A percentile compares a stretch with the other conserved stretches of the same genome.
These are phyloP conservation scores for Drosophila putrida DNA, from an alignment of 2,888 invertebrate species.

Conservation along the genomic window DNA sequence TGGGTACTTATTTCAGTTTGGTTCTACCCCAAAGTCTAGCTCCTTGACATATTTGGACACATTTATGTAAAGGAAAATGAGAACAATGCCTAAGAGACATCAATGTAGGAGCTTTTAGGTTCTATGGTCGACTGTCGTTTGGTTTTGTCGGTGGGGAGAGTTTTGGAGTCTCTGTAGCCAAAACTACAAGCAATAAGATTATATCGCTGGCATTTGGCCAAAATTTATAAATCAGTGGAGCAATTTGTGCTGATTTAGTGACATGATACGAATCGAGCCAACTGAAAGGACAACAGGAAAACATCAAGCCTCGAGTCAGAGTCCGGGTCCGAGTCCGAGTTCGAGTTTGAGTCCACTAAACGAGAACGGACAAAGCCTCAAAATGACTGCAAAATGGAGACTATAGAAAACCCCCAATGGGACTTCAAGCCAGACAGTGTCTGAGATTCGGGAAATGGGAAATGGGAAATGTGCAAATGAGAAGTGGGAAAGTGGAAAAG, in stretches of 20 bases:
- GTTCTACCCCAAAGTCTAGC: slow-evolving; percentile 12
- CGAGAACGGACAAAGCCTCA: slow-evolving; percentile 46
- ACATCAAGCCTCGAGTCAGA: slow-evolving; percentile 20
- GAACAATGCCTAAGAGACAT: slow-evolving; percentile 40
- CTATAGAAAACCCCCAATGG: slow-evolving; percentile 14
- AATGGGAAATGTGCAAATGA: not conserved
- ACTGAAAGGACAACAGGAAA: slow-evolving; percentile 39
- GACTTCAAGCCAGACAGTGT: slow-evolving; percentile 21
- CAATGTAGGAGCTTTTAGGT: slow-evolving; percentile 32
- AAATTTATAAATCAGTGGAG: slow-evolving; percentile 77
- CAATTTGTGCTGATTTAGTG: slow-evolving; percentile 80
- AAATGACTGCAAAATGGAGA: slow-evolving; percentile 28
- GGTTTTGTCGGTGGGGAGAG: not conserved
- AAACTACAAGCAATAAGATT: slow-evolving; percentile 70
- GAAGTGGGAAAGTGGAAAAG: slow-evolving; percentile 2
- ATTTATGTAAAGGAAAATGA: slow-evolving; percentile 51
- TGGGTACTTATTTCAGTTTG: no score
- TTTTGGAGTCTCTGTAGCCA: slow-evolving; percentile 31
- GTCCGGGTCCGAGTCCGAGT: slow-evolving; percentile 7
- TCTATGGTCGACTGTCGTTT: slow-evolving; percentile 5
- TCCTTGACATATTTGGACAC: slow-evolving; percentile 61
- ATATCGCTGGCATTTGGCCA: slow-evolving; percentile 74
- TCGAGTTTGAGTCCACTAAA: no score
- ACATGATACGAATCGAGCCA: slow-evolving; percentile 68
- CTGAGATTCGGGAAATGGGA: not conserved